phyloP scores from a whole-genome alignment of 1,140 invertebrate species.

The Tenebrio molitor region DNA sequence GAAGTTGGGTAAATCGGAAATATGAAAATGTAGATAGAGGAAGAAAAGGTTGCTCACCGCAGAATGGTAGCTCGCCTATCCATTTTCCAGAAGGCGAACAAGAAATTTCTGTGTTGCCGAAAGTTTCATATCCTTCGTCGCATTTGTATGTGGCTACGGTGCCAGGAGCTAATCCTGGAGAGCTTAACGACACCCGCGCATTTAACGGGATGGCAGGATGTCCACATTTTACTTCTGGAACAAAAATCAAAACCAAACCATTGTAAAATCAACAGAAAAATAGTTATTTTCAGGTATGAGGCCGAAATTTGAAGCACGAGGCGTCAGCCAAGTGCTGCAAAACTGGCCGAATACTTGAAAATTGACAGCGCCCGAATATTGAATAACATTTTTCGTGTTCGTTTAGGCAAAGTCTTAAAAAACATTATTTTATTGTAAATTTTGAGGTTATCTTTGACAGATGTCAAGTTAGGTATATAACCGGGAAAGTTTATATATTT shows the following conservation, averaged over 20 bases:
- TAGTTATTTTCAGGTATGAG: no score
- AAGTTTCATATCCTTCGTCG: constrained; percentile 85
- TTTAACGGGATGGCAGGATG: constrained; percentile 88
- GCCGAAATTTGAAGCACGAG: no score
- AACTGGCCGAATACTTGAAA: no score
- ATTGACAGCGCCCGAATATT: no score
- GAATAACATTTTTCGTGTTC: no score
- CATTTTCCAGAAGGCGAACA: constrained; percentile 81
- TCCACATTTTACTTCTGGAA: constrained; percentile 75
- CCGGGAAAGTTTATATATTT: no score
- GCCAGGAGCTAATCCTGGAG: constrained; percentile 70
- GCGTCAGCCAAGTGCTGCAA: no score
- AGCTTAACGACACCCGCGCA: constrained; percentile 75
- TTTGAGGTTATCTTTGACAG: no score
- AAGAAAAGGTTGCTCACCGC: constrained; percentile 71
- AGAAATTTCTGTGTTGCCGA: constrained; percentile 73
- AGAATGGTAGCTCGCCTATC: constrained; percentile 86
- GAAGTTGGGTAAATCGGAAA: neutral
- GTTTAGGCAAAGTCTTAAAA: no score
- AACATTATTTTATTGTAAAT: no score
- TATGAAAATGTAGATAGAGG: neutral
- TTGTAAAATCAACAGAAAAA: no score
- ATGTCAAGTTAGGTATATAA: no score
- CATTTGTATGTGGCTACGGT: constrained; percentile 83
- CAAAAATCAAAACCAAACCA: constrained; percentile 48